Conservation (phyloP, 2,797 vertebrate genomes). For the Lithobates sylvaticus region DNA sequence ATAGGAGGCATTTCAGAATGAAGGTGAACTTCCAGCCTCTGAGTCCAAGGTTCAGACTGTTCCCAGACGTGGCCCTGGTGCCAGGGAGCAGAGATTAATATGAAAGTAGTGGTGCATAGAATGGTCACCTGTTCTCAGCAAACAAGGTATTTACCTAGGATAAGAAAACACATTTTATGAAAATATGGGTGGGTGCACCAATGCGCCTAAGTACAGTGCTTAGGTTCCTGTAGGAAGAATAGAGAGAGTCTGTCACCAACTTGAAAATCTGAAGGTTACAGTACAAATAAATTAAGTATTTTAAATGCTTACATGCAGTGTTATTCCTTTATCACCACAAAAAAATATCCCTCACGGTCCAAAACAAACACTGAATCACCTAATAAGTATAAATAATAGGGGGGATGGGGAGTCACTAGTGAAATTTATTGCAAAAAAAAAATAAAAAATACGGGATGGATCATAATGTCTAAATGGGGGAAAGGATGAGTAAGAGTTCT, state of each 20-base stretch:
- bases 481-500: no score
- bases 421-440: no score
- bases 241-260: not conserved
- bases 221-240: not conserved
- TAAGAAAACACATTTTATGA: not conserved
- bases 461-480: no score
- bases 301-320: no score
- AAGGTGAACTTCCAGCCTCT: not conserved
- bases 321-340: no score
- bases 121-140: conserved; percentile 27
- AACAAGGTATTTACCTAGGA: conserved; percentile 57
- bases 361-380: no score
- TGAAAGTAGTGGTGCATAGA: not conserved
- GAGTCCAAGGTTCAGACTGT: not conserved
- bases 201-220: not conserved
- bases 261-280: no score
- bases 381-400: no score
- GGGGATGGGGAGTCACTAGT: no score
- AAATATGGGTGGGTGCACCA: not conserved
- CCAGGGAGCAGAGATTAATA: not conserved
- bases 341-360: no score
- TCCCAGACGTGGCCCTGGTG: not conserved
- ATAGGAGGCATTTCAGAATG: not conserved
- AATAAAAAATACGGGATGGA: no score
- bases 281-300: no score